Base-by-base conservation (phyloP, 2,888 invertebrate genomes). In the Eulithis testata region DNA sequence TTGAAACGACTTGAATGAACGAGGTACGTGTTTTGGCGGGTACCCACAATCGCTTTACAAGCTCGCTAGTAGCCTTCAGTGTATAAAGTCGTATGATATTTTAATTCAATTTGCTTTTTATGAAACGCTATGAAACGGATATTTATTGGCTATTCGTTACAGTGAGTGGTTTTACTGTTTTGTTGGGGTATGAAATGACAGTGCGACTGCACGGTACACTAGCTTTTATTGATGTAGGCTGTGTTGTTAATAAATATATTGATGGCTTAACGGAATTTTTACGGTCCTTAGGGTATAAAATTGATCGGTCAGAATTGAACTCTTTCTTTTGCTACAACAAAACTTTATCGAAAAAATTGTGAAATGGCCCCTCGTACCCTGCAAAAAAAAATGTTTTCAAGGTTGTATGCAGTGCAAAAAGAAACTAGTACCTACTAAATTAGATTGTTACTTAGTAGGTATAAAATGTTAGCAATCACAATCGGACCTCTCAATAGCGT, bases 1-100 rank as follows among this genome's bases (percentile, higher is more conserved):
- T 75, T 80, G 79, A 87, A 88, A 89, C 87, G 84, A 87, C 80
- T 76, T 74, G 79, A 88, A 86, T 89, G 88, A 90, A 89, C 88
- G 86, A 84, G 85, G 78, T 88, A 90, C 90, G 90, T 91, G 91
- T 90, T 90, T 89, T 90, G 89, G 89, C 88, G 88, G 86, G 82
- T 84, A 68, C 81, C 79, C 80, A 72, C 85, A 88, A 87, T 89
- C 86, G 85, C 80, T 88, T 85, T 85, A 84, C 85, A 85, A 82
- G 70, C 62, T 79, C 82, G 79, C 76, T 73, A 75, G 63, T 61
- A 65, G 63, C 60, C 62, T 55, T 52, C 49, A 61, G 61, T 68
- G 53, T 52, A 63, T 58, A 61, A 61, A 62, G 45, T 62, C 55
- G 58, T 59, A 62, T 59, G 59, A 60, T 65, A 68, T 73, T 72